Evolutionary conservation across 2,888 invertebrate genomes (phyloP).

Genomic region (Cenopis cana): DNA sequence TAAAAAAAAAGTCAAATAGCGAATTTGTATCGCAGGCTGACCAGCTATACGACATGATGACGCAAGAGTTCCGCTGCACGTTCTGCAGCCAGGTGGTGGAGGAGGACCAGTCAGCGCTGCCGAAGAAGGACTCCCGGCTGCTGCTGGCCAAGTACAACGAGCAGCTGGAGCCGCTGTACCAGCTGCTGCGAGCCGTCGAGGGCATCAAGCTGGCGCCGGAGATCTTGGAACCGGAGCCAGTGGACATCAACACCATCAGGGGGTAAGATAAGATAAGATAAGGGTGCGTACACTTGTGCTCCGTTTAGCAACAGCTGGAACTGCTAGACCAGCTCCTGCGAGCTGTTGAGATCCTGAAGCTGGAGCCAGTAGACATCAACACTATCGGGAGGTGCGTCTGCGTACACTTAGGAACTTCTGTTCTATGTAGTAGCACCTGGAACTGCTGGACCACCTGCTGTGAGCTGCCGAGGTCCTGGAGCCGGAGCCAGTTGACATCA

Average conservation of each 20-base stretch:
- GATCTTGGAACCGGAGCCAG: constrained; percentile 97
- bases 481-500: neutral
- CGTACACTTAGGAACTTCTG: no score
- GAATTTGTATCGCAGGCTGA: constrained; percentile 91
- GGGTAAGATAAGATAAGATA: no score
- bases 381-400: neutral
- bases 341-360: constrained; percentile 86
- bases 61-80: constrained; percentile 95
- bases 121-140: constrained; percentile 96
- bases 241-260: constrained; percentile 93
- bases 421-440: no score
- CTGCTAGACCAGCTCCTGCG: constrained; percentile 94
- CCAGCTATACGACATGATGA: constrained; percentile 93
- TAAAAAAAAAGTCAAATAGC: no score
- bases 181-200: constrained; percentile 95
- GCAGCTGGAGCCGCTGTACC: constrained; percentile 96
- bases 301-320: no score
- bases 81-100: constrained; percentile 95
- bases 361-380: neutral
- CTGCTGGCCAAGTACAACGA: constrained; percentile 97
- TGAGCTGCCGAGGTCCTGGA: neutral
- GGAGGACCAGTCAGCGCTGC: constrained; percentile 96
- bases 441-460: no score
- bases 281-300: constrained; percentile 61
- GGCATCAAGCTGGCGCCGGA: constrained; percentile 97